Conservation (phyloP, 2,797 vertebrate genomes). For the Bufotes viridis region DNA sequence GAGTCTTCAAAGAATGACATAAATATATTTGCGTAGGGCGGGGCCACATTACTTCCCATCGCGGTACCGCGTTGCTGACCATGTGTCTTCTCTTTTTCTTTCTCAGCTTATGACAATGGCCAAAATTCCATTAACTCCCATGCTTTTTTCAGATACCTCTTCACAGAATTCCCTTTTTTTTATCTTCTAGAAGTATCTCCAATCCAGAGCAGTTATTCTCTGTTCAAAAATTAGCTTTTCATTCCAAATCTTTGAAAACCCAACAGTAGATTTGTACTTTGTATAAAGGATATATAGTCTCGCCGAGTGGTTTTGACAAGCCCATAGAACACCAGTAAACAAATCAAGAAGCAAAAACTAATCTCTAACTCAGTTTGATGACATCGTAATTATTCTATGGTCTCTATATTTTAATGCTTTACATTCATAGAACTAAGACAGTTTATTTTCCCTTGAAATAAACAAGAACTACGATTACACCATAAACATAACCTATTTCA, state of each 20-base stretch:
- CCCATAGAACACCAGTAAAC: conserved; percentile 12
- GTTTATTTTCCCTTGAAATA: conserved; percentile 10
- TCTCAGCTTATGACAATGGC: too few relatives aligned
- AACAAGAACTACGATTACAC: conserved; percentile 12
- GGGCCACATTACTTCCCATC: too few relatives aligned
- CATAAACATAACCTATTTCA: conserved; percentile 24
- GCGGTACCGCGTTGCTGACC: too few relatives aligned
- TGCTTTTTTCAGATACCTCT: too few relatives aligned
- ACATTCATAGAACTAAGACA: background rate
- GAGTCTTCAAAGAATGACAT: too few relatives aligned
- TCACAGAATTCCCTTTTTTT: background rate
- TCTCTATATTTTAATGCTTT: conserved; percentile 9
- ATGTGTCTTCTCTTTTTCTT: too few relatives aligned
- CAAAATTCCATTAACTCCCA: too few relatives aligned
- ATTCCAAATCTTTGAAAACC: background rate
- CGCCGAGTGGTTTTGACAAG: background rate
- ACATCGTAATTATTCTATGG: conserved; percentile 16
- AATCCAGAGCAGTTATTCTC: background rate
- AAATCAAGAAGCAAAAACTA: conserved; percentile 24
- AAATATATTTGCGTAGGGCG: too few relatives aligned
- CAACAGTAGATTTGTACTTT: background rate
- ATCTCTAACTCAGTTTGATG: conserved; percentile 31
- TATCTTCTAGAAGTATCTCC: background rate
- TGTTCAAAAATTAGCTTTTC: background rate
- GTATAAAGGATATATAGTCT: background rate